A percentile compares a stretch with the other conserved stretches of the same genome.
phyloP scores from a whole-genome alignment of 1,140 invertebrate genomes.

The Rhizoglyphus robini region DNA sequence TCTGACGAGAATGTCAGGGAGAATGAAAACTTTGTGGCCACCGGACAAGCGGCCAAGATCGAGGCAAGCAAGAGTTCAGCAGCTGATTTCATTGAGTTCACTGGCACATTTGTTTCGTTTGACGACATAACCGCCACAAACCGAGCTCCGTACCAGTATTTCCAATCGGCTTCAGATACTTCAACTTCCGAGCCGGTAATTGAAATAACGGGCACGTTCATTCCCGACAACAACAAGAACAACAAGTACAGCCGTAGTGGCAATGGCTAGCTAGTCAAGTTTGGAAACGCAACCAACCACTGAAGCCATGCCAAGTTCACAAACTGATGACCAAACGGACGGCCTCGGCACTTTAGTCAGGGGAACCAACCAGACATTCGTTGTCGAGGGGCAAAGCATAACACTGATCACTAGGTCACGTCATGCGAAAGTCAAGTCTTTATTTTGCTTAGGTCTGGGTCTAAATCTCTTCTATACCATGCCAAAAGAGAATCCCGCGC shows the following conservation, averaged over 20 bases:
- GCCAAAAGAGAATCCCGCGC: too few species aligned
- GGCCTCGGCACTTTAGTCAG: background rate
- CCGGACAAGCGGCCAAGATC: background rate
- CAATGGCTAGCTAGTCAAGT: background rate
- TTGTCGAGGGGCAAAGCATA: background rate
- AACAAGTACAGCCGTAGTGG: background rate
- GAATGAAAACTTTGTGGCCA: slow-evolving; percentile 1
- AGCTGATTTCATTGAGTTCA: background rate
- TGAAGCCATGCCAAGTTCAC: background rate
- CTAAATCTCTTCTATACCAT: too few species aligned
- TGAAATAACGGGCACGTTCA: slow-evolving; percentile 18
- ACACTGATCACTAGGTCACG: too few species aligned
- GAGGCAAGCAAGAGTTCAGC: too few species aligned
- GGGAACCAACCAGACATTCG: slow-evolving; percentile 5
- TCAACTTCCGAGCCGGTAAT: background rate
- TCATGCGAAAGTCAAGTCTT: too few species aligned
- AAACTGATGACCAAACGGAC: background rate
- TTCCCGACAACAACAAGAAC: background rate
- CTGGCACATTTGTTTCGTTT: slow-evolving; percentile 14
- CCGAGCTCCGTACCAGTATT: background rate
- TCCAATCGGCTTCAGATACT: background rate
- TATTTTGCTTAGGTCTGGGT: too few species aligned
- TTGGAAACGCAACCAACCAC: background rate
- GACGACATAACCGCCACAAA: background rate
- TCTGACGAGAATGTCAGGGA: background rate